Conservation (phyloP, 2,797 vertebrate species). For the Danionella dracula region DNA sequence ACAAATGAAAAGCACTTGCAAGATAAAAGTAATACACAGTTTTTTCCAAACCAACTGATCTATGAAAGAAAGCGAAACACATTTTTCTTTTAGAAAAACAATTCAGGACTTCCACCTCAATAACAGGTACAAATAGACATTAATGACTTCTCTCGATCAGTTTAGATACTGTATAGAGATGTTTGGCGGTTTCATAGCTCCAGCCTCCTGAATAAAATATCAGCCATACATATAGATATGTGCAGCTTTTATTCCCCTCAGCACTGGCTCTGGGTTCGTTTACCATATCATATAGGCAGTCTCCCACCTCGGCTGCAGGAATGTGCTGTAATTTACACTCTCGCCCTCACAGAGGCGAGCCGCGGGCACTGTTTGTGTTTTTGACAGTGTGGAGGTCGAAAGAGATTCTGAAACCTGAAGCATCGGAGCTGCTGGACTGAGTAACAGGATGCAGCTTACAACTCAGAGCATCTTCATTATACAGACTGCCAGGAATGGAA, state of each 20-base stretch:
- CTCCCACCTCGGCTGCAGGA: slow-evolving; percentile 48
- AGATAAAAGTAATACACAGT: too few species aligned
- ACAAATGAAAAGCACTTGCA: too few species aligned
- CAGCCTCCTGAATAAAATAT: slow-evolving; percentile 40
- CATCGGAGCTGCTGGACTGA: slow-evolving; percentile 1
- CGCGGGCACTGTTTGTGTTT: slow-evolving; percentile 50
- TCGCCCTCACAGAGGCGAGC: slow-evolving; percentile 13
- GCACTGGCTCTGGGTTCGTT: slow-evolving; percentile 53
- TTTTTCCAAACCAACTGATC: too few species aligned
- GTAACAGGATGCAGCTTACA: slow-evolving; percentile 39
- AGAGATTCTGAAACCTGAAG: too few species aligned
- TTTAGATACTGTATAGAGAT: too few species aligned
- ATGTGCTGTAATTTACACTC: slow-evolving; percentile 54
- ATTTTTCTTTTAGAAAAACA: too few species aligned
- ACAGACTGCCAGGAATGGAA: slow-evolving; percentile 21
- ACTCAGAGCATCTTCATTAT: slow-evolving; percentile 36
- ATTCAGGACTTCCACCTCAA: too few species aligned
- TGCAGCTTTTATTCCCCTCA: slow-evolving; percentile 49
- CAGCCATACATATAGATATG: slow-evolving; percentile 59
- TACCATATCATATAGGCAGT: slow-evolving; percentile 58
- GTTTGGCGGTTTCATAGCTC: background rate
- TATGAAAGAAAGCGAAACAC: too few species aligned
- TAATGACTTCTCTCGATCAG: too few species aligned
- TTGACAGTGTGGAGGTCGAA: slow-evolving; percentile 37
- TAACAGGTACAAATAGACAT: too few species aligned